Percentiles rank a stretch among this genome's conserved stretches.
Evolutionary conservation across 2,888 invertebrate genomes (phyloP).

Genomic region (Mimachlamys varia): DNA sequence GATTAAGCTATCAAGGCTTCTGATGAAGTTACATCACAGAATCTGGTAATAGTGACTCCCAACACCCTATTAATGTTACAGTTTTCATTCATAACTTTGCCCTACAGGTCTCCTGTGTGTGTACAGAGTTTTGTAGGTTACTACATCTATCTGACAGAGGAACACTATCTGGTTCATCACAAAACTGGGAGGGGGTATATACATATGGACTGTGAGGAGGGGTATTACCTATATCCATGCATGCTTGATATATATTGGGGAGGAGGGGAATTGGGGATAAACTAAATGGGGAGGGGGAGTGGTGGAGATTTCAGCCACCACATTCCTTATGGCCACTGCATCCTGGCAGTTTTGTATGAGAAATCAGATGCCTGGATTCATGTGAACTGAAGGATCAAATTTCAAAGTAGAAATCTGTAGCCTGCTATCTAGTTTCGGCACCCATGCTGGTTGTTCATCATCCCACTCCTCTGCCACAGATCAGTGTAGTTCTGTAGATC

Average conservation of each 20-base stretch:
- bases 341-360: constrained; percentile 11
- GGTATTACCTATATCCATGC: not conserved
- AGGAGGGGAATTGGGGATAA: too few relatives aligned
- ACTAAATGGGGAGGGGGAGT: not conserved
- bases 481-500: not conserved
- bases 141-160: not conserved
- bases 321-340: not conserved
- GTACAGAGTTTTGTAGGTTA: not conserved
- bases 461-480: not conserved
- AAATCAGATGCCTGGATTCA: constrained; percentile 26
- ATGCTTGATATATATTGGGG: too few relatives aligned
- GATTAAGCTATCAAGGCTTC: not conserved
- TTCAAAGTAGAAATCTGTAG: constrained; percentile 32
- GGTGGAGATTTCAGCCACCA: constrained; percentile 7
- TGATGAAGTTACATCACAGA: not conserved
- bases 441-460: constrained; percentile 10
- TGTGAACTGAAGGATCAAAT: constrained; percentile 36
- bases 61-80: not conserved
- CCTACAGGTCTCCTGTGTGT: not conserved
- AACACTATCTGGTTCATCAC: not conserved
- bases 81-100: not conserved
- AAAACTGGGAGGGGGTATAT: constrained; percentile 11
- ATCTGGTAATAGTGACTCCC: not conserved
- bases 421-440: constrained; percentile 27
- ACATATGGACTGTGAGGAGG: not conserved